Base-by-base conservation (phyloP, 2,113 vertebrate species). In the Mus pahari region DNA sequence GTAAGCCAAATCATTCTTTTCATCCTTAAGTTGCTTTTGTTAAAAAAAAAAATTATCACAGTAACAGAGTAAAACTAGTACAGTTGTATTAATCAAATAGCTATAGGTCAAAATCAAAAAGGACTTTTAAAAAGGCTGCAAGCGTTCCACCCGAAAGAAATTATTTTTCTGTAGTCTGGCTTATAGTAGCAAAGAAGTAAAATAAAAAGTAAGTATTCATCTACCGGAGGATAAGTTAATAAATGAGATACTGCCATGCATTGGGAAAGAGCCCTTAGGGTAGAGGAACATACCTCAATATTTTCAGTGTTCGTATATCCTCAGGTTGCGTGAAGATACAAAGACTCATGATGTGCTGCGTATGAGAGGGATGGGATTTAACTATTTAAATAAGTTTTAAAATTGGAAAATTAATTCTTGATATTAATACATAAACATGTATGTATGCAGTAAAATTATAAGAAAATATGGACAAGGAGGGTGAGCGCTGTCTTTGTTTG, bases 71-170 rank as follows among this genome's bases (percentile, higher is more conserved):
- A 68, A 73, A 73, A 50, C 33, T 20, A 55, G 48, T 36, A 87
- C 20, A 68, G 20, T 50, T 20, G 28, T 71, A 17, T 50, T 70
- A 79, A 55, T 91, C 45, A 89, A 48, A n/a, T 66, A 86, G 73
- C 19, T 95, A 7, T 68, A 81, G 36, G 33, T 58, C 83, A 66
- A 90, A 83, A 75, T 58, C n/a, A 84, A 88, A 96, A 50, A 28
- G 22, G 78, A 64, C 45, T n/a, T 33, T 39, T 81, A 79, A 42
- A 17, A 50, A 33, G 11, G 24, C 33, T 42, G 20, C 33, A 50
- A 36, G n/a, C 11, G 5, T 45, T 50, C 24, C 24, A 31, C 9
- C 31, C 19, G 13, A 28, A 89, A 66, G 3, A 92, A 45, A 16
- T 53, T 53, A 9, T 86, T 87, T 62, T 22, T 16, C 45, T 58